phyloP scores from a whole-genome alignment of 2,113 vertebrate genomes.

The Hassar affinis region DNA sequence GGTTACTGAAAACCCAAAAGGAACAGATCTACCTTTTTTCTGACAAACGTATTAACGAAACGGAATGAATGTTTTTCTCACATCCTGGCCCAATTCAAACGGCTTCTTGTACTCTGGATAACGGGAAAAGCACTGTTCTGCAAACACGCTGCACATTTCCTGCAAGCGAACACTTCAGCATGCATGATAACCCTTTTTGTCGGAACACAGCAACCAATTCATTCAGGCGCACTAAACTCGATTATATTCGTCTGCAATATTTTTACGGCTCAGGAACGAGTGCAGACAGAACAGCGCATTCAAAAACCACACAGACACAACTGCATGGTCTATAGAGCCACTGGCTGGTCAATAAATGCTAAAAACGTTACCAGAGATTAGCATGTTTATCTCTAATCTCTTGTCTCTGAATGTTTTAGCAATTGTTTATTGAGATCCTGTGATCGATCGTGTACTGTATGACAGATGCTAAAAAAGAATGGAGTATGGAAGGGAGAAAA shows the following conservation, averaged over 20 bases:
- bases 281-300: not conserved
- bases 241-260: not conserved
- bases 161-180: not conserved
- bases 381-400: not conserved
- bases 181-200: constrained; percentile 22
- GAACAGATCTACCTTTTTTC: not conserved
- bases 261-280: not conserved
- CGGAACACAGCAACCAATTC: constrained; percentile 2
- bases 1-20: not conserved
- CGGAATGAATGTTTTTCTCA: not conserved
- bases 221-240: not conserved
- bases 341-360: not conserved
- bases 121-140: constrained; percentile 6
- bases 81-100: not conserved
- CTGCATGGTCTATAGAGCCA: not conserved
- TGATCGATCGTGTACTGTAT: too few relatives aligned
- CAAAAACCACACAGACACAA: not conserved
- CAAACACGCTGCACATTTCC: constrained; percentile 31
- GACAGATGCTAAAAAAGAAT: not conserved
- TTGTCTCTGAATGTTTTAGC: not conserved
- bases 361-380: not conserved
- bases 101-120: not conserved
- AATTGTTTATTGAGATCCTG: not conserved
- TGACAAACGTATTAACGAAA: not conserved
- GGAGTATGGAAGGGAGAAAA: not conserved